phyloP scores from a whole-genome alignment of 2,797 vertebrate genomes.

The Amblyopsis hoosieri region DNA sequence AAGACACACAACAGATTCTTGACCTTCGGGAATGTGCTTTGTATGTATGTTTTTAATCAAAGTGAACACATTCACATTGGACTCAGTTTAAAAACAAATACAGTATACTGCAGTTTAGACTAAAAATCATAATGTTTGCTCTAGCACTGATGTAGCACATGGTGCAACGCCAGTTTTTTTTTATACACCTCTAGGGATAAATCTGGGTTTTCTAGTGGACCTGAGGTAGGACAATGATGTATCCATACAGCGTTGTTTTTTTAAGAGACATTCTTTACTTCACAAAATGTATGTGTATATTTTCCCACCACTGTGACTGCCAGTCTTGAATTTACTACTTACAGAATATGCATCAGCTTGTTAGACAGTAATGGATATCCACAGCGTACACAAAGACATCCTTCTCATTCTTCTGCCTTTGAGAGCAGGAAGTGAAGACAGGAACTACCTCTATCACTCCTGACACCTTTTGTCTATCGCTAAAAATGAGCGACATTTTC shows the following conservation, averaged over 20 bases:
- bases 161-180: conserved; percentile 10
- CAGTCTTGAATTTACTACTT: conserved; percentile 64
- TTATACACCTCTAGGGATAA: conserved; percentile 8
- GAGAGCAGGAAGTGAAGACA: conserved; percentile 76
- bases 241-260: conserved; percentile 49
- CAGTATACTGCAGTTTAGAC: no score
- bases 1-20: no score
- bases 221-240: conserved; percentile 43
- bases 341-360: conserved; percentile 52
- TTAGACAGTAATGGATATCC: conserved; percentile 81
- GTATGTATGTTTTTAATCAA: no score
- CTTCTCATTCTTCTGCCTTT: conserved; percentile 72
- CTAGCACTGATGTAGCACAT: conserved; percentile 28
- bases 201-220: conserved; percentile 55
- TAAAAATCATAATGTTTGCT: background rate
- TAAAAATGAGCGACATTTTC: conserved; percentile 64
- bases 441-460: conserved; percentile 78
- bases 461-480: conserved; percentile 66
- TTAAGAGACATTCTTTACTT: conserved; percentile 39
- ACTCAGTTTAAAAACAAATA: no score
- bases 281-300: conserved; percentile 48
- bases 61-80: no score
- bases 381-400: conserved; percentile 56
- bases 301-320: conserved; percentile 46
- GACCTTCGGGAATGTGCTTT: no score